Conservation (phyloP, 2,113 vertebrate species). For the Pseudopipra pipra region DNA sequence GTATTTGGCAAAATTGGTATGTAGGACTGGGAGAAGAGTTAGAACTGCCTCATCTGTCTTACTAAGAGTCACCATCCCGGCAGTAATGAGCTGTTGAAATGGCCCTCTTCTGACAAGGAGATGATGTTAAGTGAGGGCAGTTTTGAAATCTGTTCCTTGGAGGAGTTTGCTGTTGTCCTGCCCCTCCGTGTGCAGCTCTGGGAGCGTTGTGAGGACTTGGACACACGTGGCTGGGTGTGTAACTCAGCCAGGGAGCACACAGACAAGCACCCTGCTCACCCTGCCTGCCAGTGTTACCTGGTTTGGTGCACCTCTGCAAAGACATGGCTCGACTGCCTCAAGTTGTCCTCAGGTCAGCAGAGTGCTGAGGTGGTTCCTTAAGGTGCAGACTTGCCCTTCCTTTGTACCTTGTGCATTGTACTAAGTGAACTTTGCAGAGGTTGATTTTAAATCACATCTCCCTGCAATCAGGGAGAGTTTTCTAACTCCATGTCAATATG, state of each 20-base stretch:
- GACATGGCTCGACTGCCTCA: neutral
- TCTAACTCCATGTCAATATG: neutral
- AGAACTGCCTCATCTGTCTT: neutral
- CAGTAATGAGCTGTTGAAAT: neutral
- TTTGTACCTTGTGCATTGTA: neutral
- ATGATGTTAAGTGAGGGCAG: neutral
- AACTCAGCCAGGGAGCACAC: neutral
- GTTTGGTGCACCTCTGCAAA: neutral
- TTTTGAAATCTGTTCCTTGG: neutral
- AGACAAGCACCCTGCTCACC: neutral
- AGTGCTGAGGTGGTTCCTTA: neutral
- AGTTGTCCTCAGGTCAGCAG: rapidly evolving
- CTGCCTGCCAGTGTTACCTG: neutral
- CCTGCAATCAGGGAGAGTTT: neutral
- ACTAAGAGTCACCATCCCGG: neutral
- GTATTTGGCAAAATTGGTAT: neutral
- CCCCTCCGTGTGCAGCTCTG: neutral
- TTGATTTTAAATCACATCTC: neutral
- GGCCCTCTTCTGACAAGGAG: neutral
- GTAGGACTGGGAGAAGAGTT: neutral
- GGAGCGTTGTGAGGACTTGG: neutral
- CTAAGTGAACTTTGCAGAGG: neutral
- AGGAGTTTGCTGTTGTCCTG: neutral
- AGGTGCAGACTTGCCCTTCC: neutral
- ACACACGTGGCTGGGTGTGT: rapidly evolving